Evolutionary conservation across 2,797 vertebrate species (phyloP).

Genomic region (Chiroxiphia lanceolata): DNA sequence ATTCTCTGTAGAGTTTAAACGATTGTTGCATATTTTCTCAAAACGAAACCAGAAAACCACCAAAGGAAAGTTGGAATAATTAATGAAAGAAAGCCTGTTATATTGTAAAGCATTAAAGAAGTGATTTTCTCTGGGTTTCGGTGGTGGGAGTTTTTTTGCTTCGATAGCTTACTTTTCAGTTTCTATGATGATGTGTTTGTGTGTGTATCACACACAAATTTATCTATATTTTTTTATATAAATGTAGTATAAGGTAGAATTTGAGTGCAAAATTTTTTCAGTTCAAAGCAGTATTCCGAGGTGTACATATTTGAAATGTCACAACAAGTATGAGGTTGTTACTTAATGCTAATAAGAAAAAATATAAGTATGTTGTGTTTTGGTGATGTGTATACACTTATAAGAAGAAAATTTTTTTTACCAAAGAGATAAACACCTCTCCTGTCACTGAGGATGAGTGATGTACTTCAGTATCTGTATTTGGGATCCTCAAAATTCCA

Average conservation of each 20-base stretch:
- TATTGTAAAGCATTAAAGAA: not conserved
- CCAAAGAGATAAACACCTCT: not conserved
- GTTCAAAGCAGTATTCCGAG: not conserved
- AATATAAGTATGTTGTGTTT: not conserved
- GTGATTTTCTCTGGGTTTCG: not conserved
- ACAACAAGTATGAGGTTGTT: not conserved
- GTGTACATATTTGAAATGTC: rapidly evolving
- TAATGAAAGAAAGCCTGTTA: rapidly evolving
- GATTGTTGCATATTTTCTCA: not conserved
- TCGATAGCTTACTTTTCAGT: not conserved
- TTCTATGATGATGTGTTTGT: not conserved
- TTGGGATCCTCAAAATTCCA: not conserved
- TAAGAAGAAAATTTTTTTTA: rapidly evolving
- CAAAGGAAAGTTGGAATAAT: too few species aligned
- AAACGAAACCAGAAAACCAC: not conserved
- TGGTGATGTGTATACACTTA: not conserved
- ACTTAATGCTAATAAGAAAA: not conserved
- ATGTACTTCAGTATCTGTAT: not conserved
- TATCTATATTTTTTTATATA: not conserved
- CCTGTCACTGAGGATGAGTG: not conserved
- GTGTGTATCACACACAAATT: not conserved
- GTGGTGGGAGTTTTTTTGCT: not conserved
- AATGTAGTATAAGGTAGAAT: not conserved
- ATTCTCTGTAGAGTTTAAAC: not conserved
- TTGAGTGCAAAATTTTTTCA: not conserved